A percentile compares a stretch with the other conserved stretches of the same genome.
Evolutionary conservation across 2,797 vertebrate genomes (phyloP).

Genomic region (Sebastolobus alascanus): DNA sequence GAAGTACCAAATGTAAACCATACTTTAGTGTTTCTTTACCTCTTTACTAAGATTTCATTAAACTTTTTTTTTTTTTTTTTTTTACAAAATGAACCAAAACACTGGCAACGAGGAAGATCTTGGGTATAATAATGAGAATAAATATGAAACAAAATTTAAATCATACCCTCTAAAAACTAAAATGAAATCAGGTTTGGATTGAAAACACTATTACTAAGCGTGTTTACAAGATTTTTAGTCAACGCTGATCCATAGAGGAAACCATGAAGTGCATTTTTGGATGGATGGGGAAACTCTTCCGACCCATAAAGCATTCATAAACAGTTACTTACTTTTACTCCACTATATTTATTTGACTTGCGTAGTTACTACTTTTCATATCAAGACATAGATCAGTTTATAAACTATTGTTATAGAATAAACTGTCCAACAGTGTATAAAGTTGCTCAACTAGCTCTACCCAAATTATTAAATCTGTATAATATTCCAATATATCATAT

Average conservation of each 20-base stretch:
- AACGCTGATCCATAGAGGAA: accelerated
- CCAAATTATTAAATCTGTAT: background rate
- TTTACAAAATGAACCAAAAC: background rate
- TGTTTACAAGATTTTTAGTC: no score
- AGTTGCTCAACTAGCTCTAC: background rate
- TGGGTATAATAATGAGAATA: background rate
- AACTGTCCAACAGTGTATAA: background rate
- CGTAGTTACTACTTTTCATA: background rate
- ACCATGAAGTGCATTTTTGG: no score
- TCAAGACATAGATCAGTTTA: background rate
- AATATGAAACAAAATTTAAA: no score
- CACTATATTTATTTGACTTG: background rate
- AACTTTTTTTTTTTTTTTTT: background rate
- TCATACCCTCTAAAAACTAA: no score
- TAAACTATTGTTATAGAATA: background rate
- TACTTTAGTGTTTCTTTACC: background rate
- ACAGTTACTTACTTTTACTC: no score
- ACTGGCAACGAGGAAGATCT: background rate
- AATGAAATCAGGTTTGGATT: no score
- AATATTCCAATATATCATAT: background rate
- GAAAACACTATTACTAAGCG: no score
- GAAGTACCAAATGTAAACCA: background rate
- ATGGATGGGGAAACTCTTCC: no score
- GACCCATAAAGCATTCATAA: no score
- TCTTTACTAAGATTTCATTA: background rate